Evolutionary conservation across 1,140 invertebrate species (phyloP), one percentile per base, ranked within the genome.

Genomic region (Eupeodes corollae): DNA sequence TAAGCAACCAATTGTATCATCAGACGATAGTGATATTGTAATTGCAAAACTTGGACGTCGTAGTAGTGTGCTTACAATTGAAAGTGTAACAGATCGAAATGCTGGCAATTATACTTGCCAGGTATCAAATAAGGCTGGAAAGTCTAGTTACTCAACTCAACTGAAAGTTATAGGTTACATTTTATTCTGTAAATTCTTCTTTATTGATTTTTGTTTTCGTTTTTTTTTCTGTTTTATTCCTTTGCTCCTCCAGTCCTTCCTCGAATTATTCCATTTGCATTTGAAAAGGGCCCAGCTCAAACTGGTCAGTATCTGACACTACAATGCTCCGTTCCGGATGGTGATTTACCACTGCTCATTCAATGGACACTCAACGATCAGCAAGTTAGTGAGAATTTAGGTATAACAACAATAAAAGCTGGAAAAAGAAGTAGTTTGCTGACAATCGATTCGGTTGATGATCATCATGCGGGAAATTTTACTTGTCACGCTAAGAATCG

Each of bases 101-200:
- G 75, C 76, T 21, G 80, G 80, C 33, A 69, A 73, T 45, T 83
- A 80, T 62, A 76, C 75, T 55, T 83, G 80, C 64, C 76, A 78
- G 40, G 85, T 82, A 35, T 75, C 75, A 56, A 88, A 93, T 69
- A 69, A 71, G 46, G 89, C 86, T 49, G 90, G 90, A 57, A 62
- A 63, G 19, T 55, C 56, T 34, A 57, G 66, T 48, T 74, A 73
- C 67, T 73, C 72, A 67, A 69, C 72, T 59, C 73, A 73, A 66
- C 63, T 70, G 50, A 63, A 56, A 55, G 63, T 68, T 32, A 68
- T 68, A 65, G 66, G 66, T 68, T 49, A 48, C 19, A 38, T 26
- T 42, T 5, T 35, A 13, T 44, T 32, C 5, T 44, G 13, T 32
- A 3, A 16, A 2, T 35, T n/a, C 26, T 8, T 35, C 16, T 44